These are phyloP conservation scores for Phoebastria nigripes DNA, from an alignment of 2,797 vertebrate species.

Conservation along the genomic window DNA sequence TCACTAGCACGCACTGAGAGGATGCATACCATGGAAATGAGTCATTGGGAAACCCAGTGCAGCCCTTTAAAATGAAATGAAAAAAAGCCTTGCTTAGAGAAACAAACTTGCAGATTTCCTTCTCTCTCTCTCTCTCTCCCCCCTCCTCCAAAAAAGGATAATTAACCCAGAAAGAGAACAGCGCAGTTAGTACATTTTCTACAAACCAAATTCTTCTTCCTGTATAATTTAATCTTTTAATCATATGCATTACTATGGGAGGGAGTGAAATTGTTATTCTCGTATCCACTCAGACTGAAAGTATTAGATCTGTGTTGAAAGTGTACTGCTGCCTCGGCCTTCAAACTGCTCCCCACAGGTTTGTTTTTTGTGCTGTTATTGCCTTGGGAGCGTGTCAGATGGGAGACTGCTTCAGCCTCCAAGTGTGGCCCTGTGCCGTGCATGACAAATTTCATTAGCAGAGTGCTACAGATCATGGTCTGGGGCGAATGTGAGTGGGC, in stretches of 20 bases:
- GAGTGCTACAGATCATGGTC: neutral
- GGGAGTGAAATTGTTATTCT: neutral
- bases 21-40: neutral
- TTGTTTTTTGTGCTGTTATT: neutral
- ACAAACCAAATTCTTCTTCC: neutral
- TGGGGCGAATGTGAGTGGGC: neutral
- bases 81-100: neutral
- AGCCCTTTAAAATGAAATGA: neutral
- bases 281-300: neutral
- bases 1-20: neutral
- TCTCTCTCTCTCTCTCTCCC: neutral
- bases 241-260: neutral
- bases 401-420: neutral
- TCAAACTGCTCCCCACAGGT: neutral
- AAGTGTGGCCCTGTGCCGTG: neutral
- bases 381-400: neutral
- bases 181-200: neutral
- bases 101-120: neutral
- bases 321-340: neutral
- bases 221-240: neutral
- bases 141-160: neutral
- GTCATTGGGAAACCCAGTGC: neutral
- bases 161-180: neutral
- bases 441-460: neutral
- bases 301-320: neutral